A percentile compares a stretch with the other conserved stretches of the same genome.
These are phyloP conservation scores for Sebastes cheni DNA, from an alignment of 2,797 vertebrate genomes.

Conservation along the genomic window DNA sequence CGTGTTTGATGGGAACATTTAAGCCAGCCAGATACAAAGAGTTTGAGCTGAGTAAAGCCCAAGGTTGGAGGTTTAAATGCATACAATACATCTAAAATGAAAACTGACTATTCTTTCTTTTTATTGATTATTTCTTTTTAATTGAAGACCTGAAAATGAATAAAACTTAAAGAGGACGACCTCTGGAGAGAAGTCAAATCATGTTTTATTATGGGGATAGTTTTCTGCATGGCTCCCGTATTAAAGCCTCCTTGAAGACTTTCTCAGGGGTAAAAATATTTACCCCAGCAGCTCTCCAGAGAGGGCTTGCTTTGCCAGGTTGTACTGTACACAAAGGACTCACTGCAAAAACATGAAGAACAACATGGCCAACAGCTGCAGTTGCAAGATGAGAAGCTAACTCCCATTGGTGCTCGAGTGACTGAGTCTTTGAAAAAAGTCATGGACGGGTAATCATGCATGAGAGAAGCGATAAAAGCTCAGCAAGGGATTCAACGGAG, in stretches of 20 bases:
- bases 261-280: background rate
- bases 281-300: background rate
- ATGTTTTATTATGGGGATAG: background rate
- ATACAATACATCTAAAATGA: background rate
- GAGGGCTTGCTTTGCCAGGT: background rate
- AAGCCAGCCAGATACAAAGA: background rate
- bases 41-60: background rate
- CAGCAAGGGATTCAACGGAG: slow-evolving; percentile 29
- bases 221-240: background rate
- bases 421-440: slow-evolving; percentile 30
- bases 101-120: background rate
- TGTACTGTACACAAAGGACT: slow-evolving; percentile 7
- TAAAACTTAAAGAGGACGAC: background rate
- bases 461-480: slow-evolving; percentile 29
- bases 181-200: background rate
- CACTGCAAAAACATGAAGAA: slow-evolving; percentile 10
- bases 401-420: slow-evolving; percentile 18
- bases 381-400: slow-evolving; percentile 14
- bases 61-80: background rate
- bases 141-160: background rate
- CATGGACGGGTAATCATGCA: slow-evolving; percentile 40
- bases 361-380: slow-evolving; percentile 9
- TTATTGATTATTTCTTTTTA: background rate
- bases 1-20: background rate
- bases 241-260: background rate